A percentile compares a stretch with the other conserved stretches of the same genome.
phyloP scores from a whole-genome alignment of 2,888 invertebrate genomes.

The Monopis laevigella region DNA sequence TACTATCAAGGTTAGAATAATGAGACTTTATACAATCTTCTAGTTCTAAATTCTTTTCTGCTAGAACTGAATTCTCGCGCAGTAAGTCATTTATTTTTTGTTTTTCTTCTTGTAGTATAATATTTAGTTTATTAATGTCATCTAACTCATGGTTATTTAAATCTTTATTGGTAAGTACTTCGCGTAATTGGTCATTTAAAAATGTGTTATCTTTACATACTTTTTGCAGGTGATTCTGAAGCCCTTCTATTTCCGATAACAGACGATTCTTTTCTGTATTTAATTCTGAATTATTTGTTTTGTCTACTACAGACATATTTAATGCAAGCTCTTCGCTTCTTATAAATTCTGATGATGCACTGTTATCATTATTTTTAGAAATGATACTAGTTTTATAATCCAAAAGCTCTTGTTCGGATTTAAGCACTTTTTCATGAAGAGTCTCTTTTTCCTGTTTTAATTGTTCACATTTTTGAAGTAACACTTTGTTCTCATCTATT shows the following conservation, averaged over 20 bases:
- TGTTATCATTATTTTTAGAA: neutral
- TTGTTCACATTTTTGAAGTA: slow-evolving; percentile 24
- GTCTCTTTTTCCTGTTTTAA: slow-evolving; percentile 24
- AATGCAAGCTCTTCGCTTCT: neutral
- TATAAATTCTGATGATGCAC: neutral
- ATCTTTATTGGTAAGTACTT: slow-evolving; percentile 51
- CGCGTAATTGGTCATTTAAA: slow-evolving; percentile 54
- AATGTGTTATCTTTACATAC: slow-evolving; percentile 59
- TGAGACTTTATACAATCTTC: slow-evolving; percentile 56
- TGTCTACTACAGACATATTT: neutral
- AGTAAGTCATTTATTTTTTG: slow-evolving; percentile 53
- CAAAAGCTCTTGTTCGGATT: slow-evolving; percentile 20
- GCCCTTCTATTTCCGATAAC: slow-evolving; percentile 53
- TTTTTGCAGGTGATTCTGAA: slow-evolving; percentile 54
- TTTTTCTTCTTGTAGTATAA: slow-evolving; percentile 33
- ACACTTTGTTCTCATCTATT: slow-evolving; percentile 15
- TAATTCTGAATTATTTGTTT: slow-evolving; percentile 1
- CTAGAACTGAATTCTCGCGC: slow-evolving; percentile 48
- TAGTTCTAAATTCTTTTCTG: slow-evolving; percentile 60
- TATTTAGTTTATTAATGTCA: slow-evolving; percentile 26
- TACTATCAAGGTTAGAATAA: slow-evolving; percentile 27
- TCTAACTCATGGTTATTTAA: slow-evolving; percentile 25
- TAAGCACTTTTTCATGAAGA: slow-evolving; percentile 19
- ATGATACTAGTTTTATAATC: neutral
- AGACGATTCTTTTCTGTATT: slow-evolving; percentile 54